Percentiles rank a stretch among this genome's conserved stretches.
These are phyloP conservation scores for Australoheros facetus DNA, from an alignment of 2,797 vertebrate genomes.

Conservation along the genomic window DNA sequence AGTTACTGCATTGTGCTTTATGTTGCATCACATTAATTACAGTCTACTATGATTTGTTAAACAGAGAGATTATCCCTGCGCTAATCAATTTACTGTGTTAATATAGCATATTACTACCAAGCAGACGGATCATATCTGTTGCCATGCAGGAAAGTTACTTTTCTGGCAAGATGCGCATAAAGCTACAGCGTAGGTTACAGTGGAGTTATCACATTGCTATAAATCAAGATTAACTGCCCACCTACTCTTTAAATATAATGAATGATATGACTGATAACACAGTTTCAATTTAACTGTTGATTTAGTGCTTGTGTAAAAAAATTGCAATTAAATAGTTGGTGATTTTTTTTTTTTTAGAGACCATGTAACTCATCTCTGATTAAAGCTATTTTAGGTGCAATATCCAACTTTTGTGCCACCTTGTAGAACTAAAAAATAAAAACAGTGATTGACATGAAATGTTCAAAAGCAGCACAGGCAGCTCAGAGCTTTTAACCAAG, in stretches of 20 bases:
- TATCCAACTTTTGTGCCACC: rapidly evolving
- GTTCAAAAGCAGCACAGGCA: background rate
- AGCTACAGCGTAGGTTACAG: background rate
- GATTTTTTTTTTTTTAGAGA: background rate
- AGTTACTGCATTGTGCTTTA: background rate
- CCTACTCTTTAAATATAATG: background rate
- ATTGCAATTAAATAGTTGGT: background rate
- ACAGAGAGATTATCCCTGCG: background rate
- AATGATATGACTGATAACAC: background rate
- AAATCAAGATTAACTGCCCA: background rate
- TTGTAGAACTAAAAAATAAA: background rate
- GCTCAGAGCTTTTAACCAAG: background rate
- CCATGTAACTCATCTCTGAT: background rate
- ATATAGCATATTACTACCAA: background rate
- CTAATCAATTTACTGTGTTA: background rate
- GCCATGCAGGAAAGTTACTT: background rate
- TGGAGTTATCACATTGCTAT: background rate
- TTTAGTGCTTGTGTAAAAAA: background rate
- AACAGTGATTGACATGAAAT: background rate
- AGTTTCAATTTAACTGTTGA: background rate
- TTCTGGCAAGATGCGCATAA: background rate
- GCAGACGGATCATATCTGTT: background rate
- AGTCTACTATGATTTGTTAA: background rate
- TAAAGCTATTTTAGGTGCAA: background rate
- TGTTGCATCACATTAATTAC: background rate